phyloP scores from a whole-genome alignment of 2,113 vertebrate genomes.

The Lophotis ruficrista region DNA sequence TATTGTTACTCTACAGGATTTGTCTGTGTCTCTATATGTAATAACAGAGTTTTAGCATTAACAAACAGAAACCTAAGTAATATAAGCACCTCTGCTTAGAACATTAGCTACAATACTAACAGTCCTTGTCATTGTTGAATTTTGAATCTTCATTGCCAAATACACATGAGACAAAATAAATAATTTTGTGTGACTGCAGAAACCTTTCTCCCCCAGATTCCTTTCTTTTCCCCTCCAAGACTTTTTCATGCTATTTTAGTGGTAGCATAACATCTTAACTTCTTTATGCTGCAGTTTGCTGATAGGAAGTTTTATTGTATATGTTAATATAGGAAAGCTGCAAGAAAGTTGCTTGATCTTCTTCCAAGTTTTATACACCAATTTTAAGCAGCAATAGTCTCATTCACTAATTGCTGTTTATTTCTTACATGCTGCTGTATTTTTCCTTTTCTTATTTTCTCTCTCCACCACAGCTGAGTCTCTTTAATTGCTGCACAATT shows the following conservation, averaged over 20 bases:
- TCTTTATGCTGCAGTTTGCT: slow-evolving; percentile 57
- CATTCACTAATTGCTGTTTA: slow-evolving; percentile 60
- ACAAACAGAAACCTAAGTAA: neutral
- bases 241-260: slow-evolving; percentile 50
- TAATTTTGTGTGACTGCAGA: neutral
- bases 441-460: slow-evolving; percentile 44
- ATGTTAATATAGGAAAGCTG: slow-evolving; percentile 29
- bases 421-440: slow-evolving; percentile 22
- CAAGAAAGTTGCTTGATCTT: slow-evolving; percentile 53
- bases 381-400: slow-evolving; percentile 41
- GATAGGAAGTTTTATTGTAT: slow-evolving; percentile 50
- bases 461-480: neutral
- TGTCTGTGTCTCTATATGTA: neutral
- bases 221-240: slow-evolving; percentile 44
- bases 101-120: neutral
- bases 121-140: neutral
- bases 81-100: neutral
- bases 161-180: slow-evolving; percentile 6
- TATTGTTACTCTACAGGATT: neutral
- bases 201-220: slow-evolving; percentile 24
- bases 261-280: neutral
- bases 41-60: neutral
- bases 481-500: slow-evolving; percentile 45
- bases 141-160: slow-evolving; percentile 32
- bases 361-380: slow-evolving; percentile 54